phyloP scores from a whole-genome alignment of 1,140 invertebrate species.

The Protaetia brevitarsis region DNA sequence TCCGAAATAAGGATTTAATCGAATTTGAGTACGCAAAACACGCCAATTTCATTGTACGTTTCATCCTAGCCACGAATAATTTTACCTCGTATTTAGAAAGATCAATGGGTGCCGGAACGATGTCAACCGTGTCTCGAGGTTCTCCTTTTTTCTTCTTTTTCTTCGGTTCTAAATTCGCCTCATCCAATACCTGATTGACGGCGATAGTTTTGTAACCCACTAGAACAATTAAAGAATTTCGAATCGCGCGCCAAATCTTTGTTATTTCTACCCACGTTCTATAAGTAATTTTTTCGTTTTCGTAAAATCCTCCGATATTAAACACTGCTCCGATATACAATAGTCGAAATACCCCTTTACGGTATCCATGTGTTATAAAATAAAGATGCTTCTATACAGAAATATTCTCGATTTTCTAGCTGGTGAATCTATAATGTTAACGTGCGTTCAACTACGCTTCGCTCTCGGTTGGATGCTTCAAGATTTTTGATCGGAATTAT shows the following conservation, averaged over 20 bases:
- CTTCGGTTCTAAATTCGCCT: conserved; percentile 40
- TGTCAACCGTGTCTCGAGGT: conserved; percentile 27
- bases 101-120: conserved; percentile 45
- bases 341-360: conserved; percentile 50
- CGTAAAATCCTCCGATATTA: conserved; percentile 38
- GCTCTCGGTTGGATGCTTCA: no score
- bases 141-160: conserved; percentile 46
- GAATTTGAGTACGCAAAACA: no score
- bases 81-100: conserved; percentile 38
- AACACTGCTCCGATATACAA: conserved; percentile 45
- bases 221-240: conserved; percentile 32
- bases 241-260: background rate
- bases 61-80: no score
- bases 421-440: no score
- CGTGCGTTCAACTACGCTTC: no score
- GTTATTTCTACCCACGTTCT: conserved; percentile 40
- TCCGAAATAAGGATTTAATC: no score
- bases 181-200: conserved; percentile 50
- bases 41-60: no score
- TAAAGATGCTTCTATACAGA: no score
- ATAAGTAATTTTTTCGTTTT: conserved; percentile 43
- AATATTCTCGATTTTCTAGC: no score
- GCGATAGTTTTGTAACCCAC: conserved; percentile 52
- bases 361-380: conserved; percentile 45
- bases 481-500: no score